phyloP scores from a whole-genome alignment of 2,888 invertebrate species.

The Bugula neritina region DNA sequence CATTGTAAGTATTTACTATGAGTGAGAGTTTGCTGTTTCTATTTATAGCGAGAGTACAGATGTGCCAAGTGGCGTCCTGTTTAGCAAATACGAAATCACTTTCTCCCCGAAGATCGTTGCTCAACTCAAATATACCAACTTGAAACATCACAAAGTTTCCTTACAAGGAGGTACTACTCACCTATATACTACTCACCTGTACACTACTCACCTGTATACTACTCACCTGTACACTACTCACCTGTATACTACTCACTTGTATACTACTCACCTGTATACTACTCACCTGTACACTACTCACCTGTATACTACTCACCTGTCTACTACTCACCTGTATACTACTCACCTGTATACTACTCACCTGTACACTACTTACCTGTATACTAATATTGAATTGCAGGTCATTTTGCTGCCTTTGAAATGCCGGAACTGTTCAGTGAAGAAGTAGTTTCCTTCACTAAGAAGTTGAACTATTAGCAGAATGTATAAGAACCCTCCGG shows the following conservation, averaged over 20 bases:
- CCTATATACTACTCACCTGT: neutral
- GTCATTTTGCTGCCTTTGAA: conserved; percentile 81
- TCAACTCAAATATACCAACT: neutral
- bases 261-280: too few relatives aligned
- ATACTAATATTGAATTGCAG: conserved; percentile 49
- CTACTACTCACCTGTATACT: too few relatives aligned
- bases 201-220: too few relatives aligned
- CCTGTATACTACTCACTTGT: neutral
- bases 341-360: neutral
- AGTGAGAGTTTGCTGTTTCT: too few relatives aligned
- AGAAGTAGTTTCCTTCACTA: conserved; percentile 62
- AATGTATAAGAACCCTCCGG: neutral
- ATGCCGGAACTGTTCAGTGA: conserved; percentile 65
- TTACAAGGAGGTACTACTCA: conserved; percentile 13
- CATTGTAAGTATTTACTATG: neutral
- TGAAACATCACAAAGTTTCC: neutral
- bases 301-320: neutral
- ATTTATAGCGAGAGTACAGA: neutral
- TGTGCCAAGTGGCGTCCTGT: neutral
- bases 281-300: neutral
- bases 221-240: neutral
- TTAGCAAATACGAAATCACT: neutral
- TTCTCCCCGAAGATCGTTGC: neutral
- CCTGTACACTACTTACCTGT: neutral
- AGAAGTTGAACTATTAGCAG: neutral